Conservation (phyloP, 2,113 vertebrate species). For the Passer domesticus region DNA sequence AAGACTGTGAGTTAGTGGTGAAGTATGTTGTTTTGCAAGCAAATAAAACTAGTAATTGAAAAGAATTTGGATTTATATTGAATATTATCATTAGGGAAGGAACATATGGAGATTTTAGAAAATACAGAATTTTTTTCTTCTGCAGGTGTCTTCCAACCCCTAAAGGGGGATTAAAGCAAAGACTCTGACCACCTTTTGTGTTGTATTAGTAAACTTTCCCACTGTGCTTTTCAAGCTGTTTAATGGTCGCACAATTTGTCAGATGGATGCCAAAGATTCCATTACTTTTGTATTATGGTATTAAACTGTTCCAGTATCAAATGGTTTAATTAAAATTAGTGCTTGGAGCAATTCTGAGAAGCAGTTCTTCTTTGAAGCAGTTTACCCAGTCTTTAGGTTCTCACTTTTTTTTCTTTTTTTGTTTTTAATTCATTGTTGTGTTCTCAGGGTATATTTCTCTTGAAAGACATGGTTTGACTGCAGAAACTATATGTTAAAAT, state of each 20-base stretch:
- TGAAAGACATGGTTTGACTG: not conserved
- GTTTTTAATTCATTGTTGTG: not conserved
- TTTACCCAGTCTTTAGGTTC: not conserved
- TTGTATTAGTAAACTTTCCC: conserved; percentile 26
- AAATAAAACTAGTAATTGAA: not conserved
- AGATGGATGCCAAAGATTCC: not conserved
- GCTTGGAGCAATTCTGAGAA: not conserved
- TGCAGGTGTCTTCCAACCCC: not conserved
- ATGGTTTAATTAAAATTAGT: not conserved
- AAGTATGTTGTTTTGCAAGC: not conserved
- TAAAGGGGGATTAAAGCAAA: not conserved
- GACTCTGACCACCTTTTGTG: conserved; percentile 9
- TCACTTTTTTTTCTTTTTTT: too few species aligned
- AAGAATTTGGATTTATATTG: not conserved
- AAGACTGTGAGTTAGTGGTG: not conserved
- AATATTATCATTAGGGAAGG: not conserved
- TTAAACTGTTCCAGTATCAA: conserved; percentile 7
- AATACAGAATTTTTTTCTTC: not conserved
- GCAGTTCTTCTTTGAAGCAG: not conserved
- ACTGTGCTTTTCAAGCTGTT: conserved; percentile 12
- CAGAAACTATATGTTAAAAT: conserved; percentile 25
- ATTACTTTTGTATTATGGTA: not conserved
- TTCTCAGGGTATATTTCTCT: not conserved
- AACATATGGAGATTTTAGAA: not conserved
- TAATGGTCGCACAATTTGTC: not conserved